Evolutionary conservation across 2,888 invertebrate species (phyloP).

Genomic region (Leptinotarsa rubiginosa): DNA sequence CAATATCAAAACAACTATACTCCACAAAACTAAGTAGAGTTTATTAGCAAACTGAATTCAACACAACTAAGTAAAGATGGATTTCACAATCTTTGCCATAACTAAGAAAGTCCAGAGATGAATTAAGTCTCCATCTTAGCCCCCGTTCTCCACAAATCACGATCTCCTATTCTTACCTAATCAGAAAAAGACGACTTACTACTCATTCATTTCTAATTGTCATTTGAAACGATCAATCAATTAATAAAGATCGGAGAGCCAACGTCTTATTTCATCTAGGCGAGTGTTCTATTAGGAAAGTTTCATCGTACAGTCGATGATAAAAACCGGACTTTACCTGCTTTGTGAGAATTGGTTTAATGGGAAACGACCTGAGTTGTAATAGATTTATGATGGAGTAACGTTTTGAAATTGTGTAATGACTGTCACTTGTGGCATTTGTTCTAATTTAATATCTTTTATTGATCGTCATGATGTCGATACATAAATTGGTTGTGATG

Average conservation of each 20-base stretch:
- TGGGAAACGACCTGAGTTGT: constrained; percentile 29
- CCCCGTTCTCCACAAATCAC: background rate
- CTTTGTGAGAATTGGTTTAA: constrained; percentile 47
- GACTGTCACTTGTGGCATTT: constrained; percentile 44
- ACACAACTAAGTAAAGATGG: too few relatives aligned
- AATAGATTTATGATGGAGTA: constrained; percentile 43
- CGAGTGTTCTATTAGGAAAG: constrained; percentile 36
- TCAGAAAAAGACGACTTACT: constrained; percentile 45
- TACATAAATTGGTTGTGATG: constrained; percentile 27
- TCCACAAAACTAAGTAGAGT: too few relatives aligned
- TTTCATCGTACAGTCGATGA: constrained; percentile 21
- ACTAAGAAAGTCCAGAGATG: too few relatives aligned
- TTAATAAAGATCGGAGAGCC: constrained; percentile 52
- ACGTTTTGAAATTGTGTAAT: constrained; percentile 40
- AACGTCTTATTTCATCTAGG: constrained; percentile 51
- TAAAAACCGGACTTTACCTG: constrained; percentile 44
- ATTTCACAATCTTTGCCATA: too few relatives aligned
- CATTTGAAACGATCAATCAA: constrained; percentile 53
- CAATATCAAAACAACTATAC: too few relatives aligned
- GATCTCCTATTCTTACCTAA: background rate
- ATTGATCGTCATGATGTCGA: constrained; percentile 32
- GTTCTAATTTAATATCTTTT: constrained; percentile 46
- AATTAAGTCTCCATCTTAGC: too few relatives aligned
- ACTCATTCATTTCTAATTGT: constrained; percentile 55
- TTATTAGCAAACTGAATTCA: too few relatives aligned